These are phyloP conservation scores for Elanus axillaris DNA, from an alignment of 2,113 vertebrate genomes.

Conservation along the genomic window DNA sequence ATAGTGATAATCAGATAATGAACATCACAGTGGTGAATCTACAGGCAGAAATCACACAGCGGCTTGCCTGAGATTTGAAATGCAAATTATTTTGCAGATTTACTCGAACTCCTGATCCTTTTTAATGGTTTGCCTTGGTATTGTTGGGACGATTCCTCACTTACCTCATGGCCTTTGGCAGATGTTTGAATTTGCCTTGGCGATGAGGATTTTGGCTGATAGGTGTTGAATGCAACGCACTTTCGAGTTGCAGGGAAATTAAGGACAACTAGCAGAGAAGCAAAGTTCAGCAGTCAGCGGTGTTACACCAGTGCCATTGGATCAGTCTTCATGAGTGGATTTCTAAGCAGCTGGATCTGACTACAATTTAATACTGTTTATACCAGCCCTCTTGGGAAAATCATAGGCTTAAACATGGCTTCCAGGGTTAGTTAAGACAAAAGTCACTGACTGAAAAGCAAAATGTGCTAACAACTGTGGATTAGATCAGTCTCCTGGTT, in stretches of 20 bases:
- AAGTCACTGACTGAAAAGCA: neutral
- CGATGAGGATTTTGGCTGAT: neutral
- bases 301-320: neutral
- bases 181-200: neutral
- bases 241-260: neutral
- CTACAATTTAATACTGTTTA: neutral
- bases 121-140: neutral
- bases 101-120: neutral
- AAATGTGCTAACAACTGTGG: neutral
- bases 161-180: neutral
- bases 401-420: neutral
- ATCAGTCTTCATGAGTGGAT: neutral
- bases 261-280: neutral
- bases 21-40: constrained; percentile 24
- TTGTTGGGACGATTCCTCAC: neutral
- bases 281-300: neutral
- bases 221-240: neutral
- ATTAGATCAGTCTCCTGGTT: neutral
- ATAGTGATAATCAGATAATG: constrained; percentile 43
- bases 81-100: constrained; percentile 11
- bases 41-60: constrained; percentile 21
- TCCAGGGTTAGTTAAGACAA: neutral
- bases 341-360: neutral
- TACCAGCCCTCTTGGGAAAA: neutral
- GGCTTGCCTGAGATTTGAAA: constrained; percentile 7